Evolutionary conservation across 1,140 invertebrate genomes (phyloP), one percentile per base, ranked within the genome.

Genomic region (Drosophila arawakana): DNA sequence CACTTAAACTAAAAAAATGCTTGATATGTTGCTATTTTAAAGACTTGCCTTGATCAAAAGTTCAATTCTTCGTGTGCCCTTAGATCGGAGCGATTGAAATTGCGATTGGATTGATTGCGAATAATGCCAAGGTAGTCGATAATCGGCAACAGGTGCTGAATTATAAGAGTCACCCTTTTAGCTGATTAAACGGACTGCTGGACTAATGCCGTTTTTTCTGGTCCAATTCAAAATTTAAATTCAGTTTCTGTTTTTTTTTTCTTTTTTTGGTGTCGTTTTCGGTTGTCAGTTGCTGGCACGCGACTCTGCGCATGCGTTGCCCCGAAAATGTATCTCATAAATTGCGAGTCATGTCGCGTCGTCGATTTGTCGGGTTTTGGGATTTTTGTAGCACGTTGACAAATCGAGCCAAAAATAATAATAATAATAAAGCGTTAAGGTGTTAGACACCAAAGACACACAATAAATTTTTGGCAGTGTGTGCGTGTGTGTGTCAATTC

Each of bases 291-390:
- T 59, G 39, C 47, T 50, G 80, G 79, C 79, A 81, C 79, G 79
- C 80, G 80, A 83, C 80, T 73, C 15, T 78, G 58, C 75, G 67
- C 52, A 68, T 72, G 76, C 67, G 66, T 21, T 58, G 58, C 49
- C 47, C 39, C 60, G 44, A 43, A 47, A 63, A 49, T 58, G 43
- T 60, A 61, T 60, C 65, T 55, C 50, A 49, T 50, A 78, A 75
- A 58, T 47, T 59, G 65, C 74, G 10, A 75, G 61, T 75, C 81
- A 71, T 67, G 80, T 80, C 76, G 70, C 82, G 81, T 83, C 61
- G 67, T 59, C 61, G 67, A 52, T 59, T 73, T 55, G 13, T 60
- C 60, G 47, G 41, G 58, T 78, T 81, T 83, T 70, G 63, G 63
- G 59, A 55, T 63, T 43, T 50, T 60, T 43, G 37, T 44, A 50